Base-by-base conservation (phyloP, 2,797 vertebrate species). In the Halcyon badia region DNA sequence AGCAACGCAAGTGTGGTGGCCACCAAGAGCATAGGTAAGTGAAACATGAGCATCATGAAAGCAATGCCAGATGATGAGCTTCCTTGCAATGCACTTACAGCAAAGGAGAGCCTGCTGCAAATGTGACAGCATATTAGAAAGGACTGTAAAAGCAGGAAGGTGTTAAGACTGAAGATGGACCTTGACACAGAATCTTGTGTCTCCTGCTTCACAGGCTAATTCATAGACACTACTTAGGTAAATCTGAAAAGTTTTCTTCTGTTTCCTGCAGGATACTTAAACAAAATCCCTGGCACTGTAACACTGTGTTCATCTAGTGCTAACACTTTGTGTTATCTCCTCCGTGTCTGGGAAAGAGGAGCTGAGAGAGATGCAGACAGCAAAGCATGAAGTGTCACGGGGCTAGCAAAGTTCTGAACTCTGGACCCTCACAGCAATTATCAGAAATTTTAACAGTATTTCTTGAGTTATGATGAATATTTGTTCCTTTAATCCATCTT, bases 1-100 rank as follows among this genome's bases (percentile, higher is more conserved):
- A 76, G 11, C 39, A 41, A 1, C 16, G n/a, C 0, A 1, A 2
- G n/a, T 15, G 7, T 60, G 60, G 13, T 83, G 35, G 58, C 41
- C 83, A 48, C 64, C 14, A 7, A n/a, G 21, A 72, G 24, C 41
- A 26, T 3, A 58, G 26, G n/a, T 31, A 49, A 60, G 22, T 54
- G 81, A 52, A 72, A 19, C 24, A 28, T 5, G 13, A 69, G 41
- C 2, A 11, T 13, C 3, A 1, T 28, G 30, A 83, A 16, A 88
- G 44, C 28, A 65, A 35, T 6, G 25, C 16, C 69, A 72, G 76
- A 56, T 4, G 7, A 78, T 33, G 18, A 72, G 14, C 54, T 68
- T 26, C 16, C 24, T 60, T 89, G 48, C 42, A 56, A 44, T 39
- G 35, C 20, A 12, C 41, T 42, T 65, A 51, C 0, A 6, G 42